Base-by-base conservation (phyloP, 2,888 invertebrate species). In the Eilema sororculum region DNA sequence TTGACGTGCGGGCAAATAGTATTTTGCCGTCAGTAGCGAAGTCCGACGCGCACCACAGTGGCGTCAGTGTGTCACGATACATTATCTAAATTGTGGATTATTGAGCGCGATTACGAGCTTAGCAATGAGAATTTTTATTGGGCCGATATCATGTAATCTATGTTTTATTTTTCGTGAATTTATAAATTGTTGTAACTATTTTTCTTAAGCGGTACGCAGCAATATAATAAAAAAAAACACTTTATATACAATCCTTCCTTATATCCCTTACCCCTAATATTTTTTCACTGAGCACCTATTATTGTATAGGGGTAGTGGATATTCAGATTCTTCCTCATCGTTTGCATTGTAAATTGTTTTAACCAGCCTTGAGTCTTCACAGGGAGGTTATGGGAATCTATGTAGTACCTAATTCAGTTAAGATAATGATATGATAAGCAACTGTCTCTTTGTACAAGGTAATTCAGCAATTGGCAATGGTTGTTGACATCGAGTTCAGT, bases 31-130 rank as follows among this genome's bases (percentile, higher is more conserved):
- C 46, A 46, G 65, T 37, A 41, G 66, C 20, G 71, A n/a, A 67
- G 69, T 57, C 22, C 25, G 65, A 62, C 67, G 46, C 62, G 65
- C 71, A 72, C 79, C 68, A 65, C 20, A 30, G 30, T 16, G 16
- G 69, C 58, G 61, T 61, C 60, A 41, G n/a, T 59, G 41, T 57
- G n/a, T 5, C 41, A 41, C 61, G 75, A 75, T 78, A 78, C 25
- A 67, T 20, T 82, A 81, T 78, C 81, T 75, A 74, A 81, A 77
- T 73, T 72, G 69, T 12, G 81, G 81, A 78, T 82, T 72, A 71
- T 57, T 62, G 30, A 57, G 9, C n/a, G 41, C 46, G 81, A 78
- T 81, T 78, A 77, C 64, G 33, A 58, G 61, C 52, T 37, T 33
- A 56, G 65, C 60, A 65, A 65, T 56, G 24, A 56, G 28, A 41